Percentiles rank a stretch among this genome's conserved stretches.
Conservation (phyloP, 2,113 vertebrate species). For the Ameiurus melas region DNA sequence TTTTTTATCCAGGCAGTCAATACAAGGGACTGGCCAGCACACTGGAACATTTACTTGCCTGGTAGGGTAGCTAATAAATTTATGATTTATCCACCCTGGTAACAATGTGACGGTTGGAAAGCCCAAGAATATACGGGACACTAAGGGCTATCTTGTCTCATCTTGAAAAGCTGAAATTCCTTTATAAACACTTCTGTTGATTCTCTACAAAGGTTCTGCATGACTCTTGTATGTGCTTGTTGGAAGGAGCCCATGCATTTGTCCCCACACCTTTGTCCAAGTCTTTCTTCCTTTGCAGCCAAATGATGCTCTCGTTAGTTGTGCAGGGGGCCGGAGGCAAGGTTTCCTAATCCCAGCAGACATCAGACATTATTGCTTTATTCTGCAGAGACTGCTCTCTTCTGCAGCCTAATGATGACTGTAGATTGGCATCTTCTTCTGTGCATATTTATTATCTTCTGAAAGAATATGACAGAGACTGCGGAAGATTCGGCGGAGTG, state of each 20-base stretch:
- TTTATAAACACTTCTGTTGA: background rate
- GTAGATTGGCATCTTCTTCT: conserved; percentile 39
- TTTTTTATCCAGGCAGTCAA: background rate
- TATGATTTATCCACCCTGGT: background rate
- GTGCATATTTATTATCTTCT: conserved; percentile 58
- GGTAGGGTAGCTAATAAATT: background rate
- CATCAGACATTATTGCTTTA: conserved; percentile 50
- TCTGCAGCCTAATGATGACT: conserved; percentile 31
- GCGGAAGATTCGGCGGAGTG: conserved; percentile 13
- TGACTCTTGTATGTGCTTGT: background rate
- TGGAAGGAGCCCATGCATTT: background rate
- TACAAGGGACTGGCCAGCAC: background rate
- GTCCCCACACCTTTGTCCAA: background rate
- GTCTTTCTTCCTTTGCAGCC: conserved; percentile 20
- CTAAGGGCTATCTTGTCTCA: background rate
- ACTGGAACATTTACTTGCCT: background rate
- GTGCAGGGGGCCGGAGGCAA: conserved; percentile 21
- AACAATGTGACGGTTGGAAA: background rate
- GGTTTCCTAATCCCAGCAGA: conserved; percentile 43
- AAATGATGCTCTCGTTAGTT: conserved; percentile 1
- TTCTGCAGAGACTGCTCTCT: conserved; percentile 39
- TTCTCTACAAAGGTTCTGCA: background rate
- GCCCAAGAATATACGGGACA: background rate
- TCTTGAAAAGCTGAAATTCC: background rate
- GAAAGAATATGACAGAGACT: conserved; percentile 51